Evolutionary conservation across 2,888 invertebrate species (phyloP).

Genomic region (Brachynemurus nebulosus): DNA sequence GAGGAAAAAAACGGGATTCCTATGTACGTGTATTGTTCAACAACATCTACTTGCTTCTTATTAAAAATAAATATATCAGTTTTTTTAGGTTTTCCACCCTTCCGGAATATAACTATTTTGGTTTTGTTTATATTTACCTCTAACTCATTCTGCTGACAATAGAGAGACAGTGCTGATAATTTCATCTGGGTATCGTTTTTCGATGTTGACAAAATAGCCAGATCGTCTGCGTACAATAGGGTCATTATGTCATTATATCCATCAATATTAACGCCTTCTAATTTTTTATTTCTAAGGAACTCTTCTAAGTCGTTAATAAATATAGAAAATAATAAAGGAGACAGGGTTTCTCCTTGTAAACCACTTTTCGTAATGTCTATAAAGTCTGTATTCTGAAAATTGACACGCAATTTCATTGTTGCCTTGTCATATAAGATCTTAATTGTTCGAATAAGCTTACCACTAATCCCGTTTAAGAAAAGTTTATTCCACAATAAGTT

Average conservation of each 20-base stretch:
- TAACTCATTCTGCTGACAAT: too few species aligned
- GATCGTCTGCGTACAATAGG: too few species aligned
- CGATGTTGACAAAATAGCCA: too few species aligned
- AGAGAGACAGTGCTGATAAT: too few species aligned
- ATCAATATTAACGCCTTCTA: too few species aligned
- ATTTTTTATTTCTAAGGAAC: too few species aligned
- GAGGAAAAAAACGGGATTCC: too few species aligned
- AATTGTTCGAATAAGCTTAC: background rate
- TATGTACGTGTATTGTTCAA: background rate
- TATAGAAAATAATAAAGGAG: slow-evolving; percentile 4
- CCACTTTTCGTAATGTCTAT: slow-evolving; percentile 5
- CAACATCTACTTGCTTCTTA: background rate
- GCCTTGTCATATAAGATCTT: background rate
- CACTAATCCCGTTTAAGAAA: background rate
- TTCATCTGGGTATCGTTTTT: too few species aligned
- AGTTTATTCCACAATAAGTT: background rate
- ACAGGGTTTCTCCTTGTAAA: slow-evolving; percentile 4
- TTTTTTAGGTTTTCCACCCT: too few species aligned
- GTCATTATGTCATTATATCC: too few species aligned
- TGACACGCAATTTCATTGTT: background rate
- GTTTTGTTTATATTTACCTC: too few species aligned
- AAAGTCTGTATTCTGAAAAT: background rate
- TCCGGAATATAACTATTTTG: too few species aligned
- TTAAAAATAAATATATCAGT: background rate
- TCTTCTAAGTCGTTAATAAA: slow-evolving; percentile 7